Evolutionary conservation across 2,888 invertebrate species (phyloP).

Genomic region (Dermolepida albohirtum): DNA sequence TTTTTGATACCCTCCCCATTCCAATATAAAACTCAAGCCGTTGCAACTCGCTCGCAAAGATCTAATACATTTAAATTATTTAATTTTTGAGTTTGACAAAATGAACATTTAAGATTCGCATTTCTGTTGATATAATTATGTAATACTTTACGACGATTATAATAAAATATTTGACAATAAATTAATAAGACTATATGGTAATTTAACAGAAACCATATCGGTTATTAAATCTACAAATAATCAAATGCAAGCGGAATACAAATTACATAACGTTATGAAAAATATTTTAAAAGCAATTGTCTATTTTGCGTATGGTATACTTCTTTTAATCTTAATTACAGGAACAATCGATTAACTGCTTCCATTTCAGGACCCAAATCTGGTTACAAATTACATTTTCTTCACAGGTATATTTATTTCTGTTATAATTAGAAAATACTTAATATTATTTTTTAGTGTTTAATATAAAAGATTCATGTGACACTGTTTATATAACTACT

Average conservation of each 20-base stretch:
- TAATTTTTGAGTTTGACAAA: slow-evolving; percentile 65
- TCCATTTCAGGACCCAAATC: slow-evolving; percentile 62
- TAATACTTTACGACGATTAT: slow-evolving; percentile 72
- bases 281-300: slow-evolving; percentile 70
- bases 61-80: no score
- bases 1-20: no score
- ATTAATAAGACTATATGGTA: slow-evolving; percentile 76
- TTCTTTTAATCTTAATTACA: slow-evolving; percentile 17
- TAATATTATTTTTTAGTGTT: slow-evolving; percentile 68
- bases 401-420: slow-evolving; percentile 65
- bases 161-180: slow-evolving; percentile 58
- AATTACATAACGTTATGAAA: slow-evolving; percentile 48
- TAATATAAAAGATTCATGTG: slow-evolving; percentile 72
- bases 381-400: slow-evolving; percentile 71
- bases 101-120: slow-evolving; percentile 68
- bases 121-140: slow-evolving; percentile 71
- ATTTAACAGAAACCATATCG: slow-evolving; percentile 68
- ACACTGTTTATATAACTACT: slow-evolving; percentile 71
- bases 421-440: slow-evolving; percentile 4
- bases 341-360: slow-evolving; percentile 6
- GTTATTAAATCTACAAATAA: slow-evolving; percentile 71
- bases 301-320: slow-evolving; percentile 31
- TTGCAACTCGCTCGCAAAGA: no score
- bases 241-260: slow-evolving; percentile 67
- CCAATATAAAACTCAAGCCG: no score